Evolutionary conservation across 2,888 invertebrate species (phyloP), one percentile per base, ranked within the genome.

Genomic region (Zaprionus obscuricornis): DNA sequence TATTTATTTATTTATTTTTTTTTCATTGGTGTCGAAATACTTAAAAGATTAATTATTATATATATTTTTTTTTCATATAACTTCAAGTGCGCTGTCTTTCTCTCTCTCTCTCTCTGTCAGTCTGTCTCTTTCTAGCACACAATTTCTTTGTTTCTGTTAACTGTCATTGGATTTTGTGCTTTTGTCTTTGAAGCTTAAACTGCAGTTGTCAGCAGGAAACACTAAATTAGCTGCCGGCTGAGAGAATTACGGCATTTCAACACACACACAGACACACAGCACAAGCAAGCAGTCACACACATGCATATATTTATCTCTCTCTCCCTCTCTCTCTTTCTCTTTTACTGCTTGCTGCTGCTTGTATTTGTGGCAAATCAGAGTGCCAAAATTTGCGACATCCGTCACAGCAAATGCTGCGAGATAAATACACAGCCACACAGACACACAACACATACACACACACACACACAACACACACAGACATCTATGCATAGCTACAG

Each of bases 121-220:
- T 36, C 14, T 27, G 3, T 16, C 4, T 16, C 14, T 10, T 7
- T 18, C 18, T 13, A 7, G 22, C 10, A n/a, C 27, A 14, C 34
- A 5, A 13, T 18, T 42, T 45, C 49, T 56, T 46, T 46, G 11
- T 31, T 29, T 37, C 24, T 51, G n/a, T 56, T 67, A 69, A 52
- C 54, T 74, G 52, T 74, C 73, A 47, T 57, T 51, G 58, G 60
- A 49, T 59, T 60, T 49, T 66, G 26, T 54, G 72, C 72, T 71
- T n/a, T 68, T 68, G 72, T 59, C 56, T 60, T 58, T 66, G 51
- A 72, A 73, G 69, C 73, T 79, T 66, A 71, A 69, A 75, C 76
- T 70, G 77, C 66, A 76, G 74, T 82, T 85, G 86, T 77, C 87
- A 83, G 81, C 86, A 86, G 86, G 86, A 86, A 86, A 67, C 74